These are phyloP conservation scores for Noctuana brunneofusca DNA, from an alignment of 2,888 invertebrate species.

Conservation along the genomic window DNA sequence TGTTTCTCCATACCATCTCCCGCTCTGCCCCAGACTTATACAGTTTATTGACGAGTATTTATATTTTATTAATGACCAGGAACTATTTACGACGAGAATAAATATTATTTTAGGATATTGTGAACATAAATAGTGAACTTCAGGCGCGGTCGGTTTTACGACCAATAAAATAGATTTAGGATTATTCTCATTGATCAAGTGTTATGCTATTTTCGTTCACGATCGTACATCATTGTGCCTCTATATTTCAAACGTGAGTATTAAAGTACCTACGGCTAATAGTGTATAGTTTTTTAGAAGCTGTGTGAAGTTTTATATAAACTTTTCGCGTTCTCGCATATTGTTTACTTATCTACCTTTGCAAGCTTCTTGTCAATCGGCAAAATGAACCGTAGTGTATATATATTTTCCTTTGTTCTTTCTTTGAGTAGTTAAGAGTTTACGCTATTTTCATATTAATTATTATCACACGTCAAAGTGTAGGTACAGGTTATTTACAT, in stretches of 20 bases:
- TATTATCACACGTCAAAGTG: no score
- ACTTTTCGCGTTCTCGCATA: background rate
- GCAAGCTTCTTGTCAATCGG: no score
- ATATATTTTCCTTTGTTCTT: no score
- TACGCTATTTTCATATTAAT: no score
- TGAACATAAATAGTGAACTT: slow-evolving; percentile 14
- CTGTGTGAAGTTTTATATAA: background rate
- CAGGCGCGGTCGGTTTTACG: slow-evolving; percentile 21
- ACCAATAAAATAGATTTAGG: slow-evolving; percentile 23
- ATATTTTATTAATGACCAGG: background rate
- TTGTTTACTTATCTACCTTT: background rate
- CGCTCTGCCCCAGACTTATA: background rate
- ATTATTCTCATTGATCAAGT: slow-evolving; percentile 24
- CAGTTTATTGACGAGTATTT: background rate
- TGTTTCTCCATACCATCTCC: no score
- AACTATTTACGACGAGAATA: slow-evolving; percentile 6
- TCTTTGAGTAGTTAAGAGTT: no score
- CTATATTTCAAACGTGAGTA: background rate
- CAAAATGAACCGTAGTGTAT: no score
- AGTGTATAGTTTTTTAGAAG: background rate
- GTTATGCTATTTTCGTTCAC: slow-evolving; percentile 21
- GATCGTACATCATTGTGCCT: slow-evolving; percentile 13
- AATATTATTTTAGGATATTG: slow-evolving; percentile 8
- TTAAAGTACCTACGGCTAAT: background rate
- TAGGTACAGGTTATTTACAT: no score